Evolutionary conservation across 2,888 invertebrate genomes (phyloP).

Genomic region (Leptinotarsa haldemani): DNA sequence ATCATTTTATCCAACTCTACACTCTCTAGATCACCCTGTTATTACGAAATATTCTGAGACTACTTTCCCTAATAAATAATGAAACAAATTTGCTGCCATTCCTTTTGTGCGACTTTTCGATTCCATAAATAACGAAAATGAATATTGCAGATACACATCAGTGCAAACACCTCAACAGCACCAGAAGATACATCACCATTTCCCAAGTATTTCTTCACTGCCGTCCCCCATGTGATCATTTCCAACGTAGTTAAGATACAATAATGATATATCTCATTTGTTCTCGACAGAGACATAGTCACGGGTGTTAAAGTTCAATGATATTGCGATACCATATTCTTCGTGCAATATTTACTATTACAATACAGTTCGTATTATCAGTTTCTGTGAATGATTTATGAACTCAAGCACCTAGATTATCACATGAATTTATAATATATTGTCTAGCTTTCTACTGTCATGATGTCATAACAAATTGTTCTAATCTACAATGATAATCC

Average conservation of each 20-base stretch:
- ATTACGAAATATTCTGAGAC: no score
- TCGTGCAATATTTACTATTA: constrained; percentile 12
- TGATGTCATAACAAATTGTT: neutral
- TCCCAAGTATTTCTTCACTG: constrained; percentile 15
- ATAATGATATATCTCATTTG: constrained; percentile 27
- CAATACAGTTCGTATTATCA: constrained; percentile 17
- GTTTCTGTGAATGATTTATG: constrained; percentile 19
- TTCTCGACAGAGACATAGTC: constrained; percentile 23
- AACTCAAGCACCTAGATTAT: constrained; percentile 8
- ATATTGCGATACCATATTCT: constrained; percentile 28
- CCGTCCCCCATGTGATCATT: constrained; percentile 9
- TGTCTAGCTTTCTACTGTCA: constrained; percentile 9
- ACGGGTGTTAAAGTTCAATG: constrained; percentile 31
- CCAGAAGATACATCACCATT: constrained; percentile 17
- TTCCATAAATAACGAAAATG: constrained; percentile 8
- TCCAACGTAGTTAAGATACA: constrained; percentile 22
- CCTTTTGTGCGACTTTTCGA: neutral
- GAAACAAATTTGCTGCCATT: neutral
- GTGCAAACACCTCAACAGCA: neutral
- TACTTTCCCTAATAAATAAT: no score
- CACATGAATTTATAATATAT: constrained; percentile 11
- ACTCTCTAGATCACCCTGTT: no score
- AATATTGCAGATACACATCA: neutral
- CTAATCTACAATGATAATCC: constrained; percentile 1
- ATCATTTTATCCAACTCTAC: no score